Evolutionary conservation across 2,113 vertebrate genomes (phyloP).

Genomic region (Hippopotamus amphibius): DNA sequence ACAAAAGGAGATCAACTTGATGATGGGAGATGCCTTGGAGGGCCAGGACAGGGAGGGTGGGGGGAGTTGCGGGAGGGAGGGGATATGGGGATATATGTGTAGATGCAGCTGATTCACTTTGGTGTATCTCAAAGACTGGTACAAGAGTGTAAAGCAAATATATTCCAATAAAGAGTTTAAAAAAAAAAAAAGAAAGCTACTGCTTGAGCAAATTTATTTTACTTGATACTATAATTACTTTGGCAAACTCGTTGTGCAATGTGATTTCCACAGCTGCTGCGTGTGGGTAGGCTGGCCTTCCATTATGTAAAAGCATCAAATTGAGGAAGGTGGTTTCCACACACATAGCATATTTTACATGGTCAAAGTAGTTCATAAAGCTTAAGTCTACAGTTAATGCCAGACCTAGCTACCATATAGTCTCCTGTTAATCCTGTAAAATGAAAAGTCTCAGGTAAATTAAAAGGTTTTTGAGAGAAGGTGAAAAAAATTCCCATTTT

Average conservation of each 20-base stretch:
- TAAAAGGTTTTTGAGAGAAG: neutral
- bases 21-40: no score
- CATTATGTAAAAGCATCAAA: slow-evolving; percentile 38
- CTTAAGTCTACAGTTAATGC: neutral
- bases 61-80: no score
- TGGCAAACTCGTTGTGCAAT: slow-evolving; percentile 40
- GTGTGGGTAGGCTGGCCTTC: slow-evolving; percentile 41
- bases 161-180: neutral
- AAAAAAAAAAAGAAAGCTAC: neutral
- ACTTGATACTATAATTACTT: slow-evolving; percentile 38
- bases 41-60: no score
- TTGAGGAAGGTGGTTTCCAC: slow-evolving; percentile 57
- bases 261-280: slow-evolving; percentile 58
- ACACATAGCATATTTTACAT: slow-evolving; percentile 45
- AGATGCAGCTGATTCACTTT: no score
- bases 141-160: no score
- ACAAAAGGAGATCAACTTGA: no score
- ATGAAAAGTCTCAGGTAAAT: neutral
- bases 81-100: no score
- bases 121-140: no score
- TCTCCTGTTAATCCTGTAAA: neutral
- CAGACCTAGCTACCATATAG: neutral
- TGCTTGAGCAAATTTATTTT: slow-evolving; percentile 40
- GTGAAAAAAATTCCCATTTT: neutral
- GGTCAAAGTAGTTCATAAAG: neutral